Evolutionary conservation across 2,113 vertebrate genomes (phyloP).

Genomic region (Notarius lentiginosus): DNA sequence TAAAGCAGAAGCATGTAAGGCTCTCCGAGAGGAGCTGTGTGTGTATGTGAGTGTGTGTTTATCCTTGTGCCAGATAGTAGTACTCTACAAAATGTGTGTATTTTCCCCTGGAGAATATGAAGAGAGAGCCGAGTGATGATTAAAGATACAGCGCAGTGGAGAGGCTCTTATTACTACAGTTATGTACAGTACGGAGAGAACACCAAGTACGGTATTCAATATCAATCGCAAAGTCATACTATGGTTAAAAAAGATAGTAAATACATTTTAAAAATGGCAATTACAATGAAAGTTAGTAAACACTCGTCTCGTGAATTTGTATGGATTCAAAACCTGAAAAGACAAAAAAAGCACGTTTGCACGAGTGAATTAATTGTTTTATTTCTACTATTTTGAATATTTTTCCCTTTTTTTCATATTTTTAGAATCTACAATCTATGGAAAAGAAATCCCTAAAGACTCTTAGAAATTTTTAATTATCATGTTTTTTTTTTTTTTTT

Average conservation of each 20-base stretch:
- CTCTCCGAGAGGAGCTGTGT: conserved; percentile 28
- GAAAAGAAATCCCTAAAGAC: neutral
- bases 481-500: neutral
- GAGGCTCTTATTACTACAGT: neutral
- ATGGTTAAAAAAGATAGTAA: neutral
- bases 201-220: neutral
- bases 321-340: neutral
- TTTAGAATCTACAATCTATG: neutral
- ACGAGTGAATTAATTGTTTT: neutral
- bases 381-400: neutral
- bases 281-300: neutral
- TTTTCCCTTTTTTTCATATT: neutral
- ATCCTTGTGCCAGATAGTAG: conserved; percentile 64
- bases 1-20: conserved; percentile 32
- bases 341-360: neutral
- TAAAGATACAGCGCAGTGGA: conserved; percentile 15
- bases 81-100: conserved; percentile 57
- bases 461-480: neutral
- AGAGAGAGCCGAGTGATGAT: neutral
- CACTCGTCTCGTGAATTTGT: neutral
- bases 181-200: neutral
- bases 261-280: neutral
- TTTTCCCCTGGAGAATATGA: conserved; percentile 1
- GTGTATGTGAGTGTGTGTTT: conserved; percentile 22
- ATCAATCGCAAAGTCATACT: neutral